Evolutionary conservation across 1,140 invertebrate species (phyloP).

Genomic region (Cheumatopsyche charites): DNA sequence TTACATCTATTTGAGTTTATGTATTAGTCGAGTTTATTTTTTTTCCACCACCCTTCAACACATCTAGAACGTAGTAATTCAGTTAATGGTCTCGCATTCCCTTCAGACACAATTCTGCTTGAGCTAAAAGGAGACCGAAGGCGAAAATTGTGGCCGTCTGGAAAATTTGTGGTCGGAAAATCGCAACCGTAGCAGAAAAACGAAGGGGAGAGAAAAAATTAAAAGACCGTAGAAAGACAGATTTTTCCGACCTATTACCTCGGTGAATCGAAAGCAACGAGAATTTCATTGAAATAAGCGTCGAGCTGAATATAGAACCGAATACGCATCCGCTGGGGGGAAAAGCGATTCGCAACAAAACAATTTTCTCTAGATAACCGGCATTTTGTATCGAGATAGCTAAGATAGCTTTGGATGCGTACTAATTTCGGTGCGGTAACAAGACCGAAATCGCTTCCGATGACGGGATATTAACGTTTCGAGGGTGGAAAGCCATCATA

Average conservation of each 20-base stretch:
- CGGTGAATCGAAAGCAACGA: neutral
- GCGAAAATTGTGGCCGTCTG: conserved; percentile 1
- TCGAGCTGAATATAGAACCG: too few relatives aligned
- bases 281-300: conserved; percentile 29
- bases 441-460: conserved; percentile 19
- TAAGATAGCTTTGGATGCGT: too few relatives aligned
- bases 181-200: neutral
- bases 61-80: conserved; percentile 37
- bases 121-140: neutral
- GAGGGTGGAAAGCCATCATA: neutral
- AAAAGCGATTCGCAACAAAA: neutral
- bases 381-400: too few relatives aligned
- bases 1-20: neutral
- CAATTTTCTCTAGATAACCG: too few relatives aligned
- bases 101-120: conserved; percentile 39
- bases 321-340: neutral
- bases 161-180: conserved; percentile 21
- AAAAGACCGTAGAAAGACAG: conserved; percentile 9
- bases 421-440: conserved; percentile 1
- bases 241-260: conserved; percentile 47
- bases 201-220: neutral
- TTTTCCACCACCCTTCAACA: neutral
- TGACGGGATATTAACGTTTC: conserved; percentile 26
- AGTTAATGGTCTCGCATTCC: conserved; percentile 41
- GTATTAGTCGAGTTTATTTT: neutral